Evolutionary conservation across 2,888 invertebrate genomes (phyloP).

Genomic region (Rhamnusium bicolor): DNA sequence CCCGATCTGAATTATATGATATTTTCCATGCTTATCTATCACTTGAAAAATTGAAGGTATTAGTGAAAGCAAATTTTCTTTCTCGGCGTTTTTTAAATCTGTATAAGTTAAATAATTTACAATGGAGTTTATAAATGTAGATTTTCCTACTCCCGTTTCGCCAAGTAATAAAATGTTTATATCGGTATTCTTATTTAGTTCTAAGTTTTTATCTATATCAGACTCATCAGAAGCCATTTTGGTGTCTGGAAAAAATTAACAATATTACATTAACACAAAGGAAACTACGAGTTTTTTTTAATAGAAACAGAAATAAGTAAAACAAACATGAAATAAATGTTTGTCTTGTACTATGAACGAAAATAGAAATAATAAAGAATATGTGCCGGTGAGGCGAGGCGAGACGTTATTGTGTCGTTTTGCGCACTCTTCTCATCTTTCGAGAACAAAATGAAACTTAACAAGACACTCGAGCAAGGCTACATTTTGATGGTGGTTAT

Average conservation of each 20-base stretch:
- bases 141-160: constrained; percentile 66
- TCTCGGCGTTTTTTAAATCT: constrained; percentile 54
- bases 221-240: constrained; percentile 11
- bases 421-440: too few species aligned
- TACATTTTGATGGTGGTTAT: too few species aligned
- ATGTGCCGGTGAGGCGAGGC: too few species aligned
- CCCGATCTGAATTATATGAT: constrained; percentile 53
- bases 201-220: constrained; percentile 34
- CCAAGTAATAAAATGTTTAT: constrained; percentile 66
- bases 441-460: too few species aligned
- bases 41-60: constrained; percentile 61
- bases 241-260: background rate
- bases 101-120: constrained; percentile 62
- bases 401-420: too few species aligned
- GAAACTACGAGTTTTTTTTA: too few species aligned
- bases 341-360: too few species aligned
- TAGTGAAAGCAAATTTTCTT: constrained; percentile 53
- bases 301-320: too few species aligned
- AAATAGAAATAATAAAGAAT: too few species aligned
- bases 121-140: constrained; percentile 66
- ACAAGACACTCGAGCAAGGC: too few species aligned
- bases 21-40: constrained; percentile 54
- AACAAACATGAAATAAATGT: too few species aligned
- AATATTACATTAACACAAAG: background rate
- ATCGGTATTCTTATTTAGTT: constrained; percentile 43